Evolutionary conservation across 2,797 vertebrate species (phyloP).

Genomic region (Odontamblyopus rebecca): DNA sequence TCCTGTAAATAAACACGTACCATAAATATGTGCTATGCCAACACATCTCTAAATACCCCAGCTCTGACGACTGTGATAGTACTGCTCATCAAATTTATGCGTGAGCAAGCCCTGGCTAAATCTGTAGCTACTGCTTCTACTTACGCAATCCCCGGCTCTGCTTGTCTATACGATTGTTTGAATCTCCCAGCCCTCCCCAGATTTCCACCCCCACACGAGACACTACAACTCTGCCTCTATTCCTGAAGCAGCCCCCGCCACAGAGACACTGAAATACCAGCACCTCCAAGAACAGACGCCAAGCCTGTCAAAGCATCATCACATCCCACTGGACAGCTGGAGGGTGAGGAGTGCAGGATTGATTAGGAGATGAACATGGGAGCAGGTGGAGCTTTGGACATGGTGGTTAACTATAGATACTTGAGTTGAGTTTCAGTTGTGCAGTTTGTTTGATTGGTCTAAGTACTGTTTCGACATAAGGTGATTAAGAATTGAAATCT

Average conservation of each 20-base stretch:
- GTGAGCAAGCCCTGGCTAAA: constrained; percentile 74
- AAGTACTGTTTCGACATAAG: background rate
- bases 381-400: constrained; percentile 51
- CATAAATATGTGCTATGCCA: constrained; percentile 51
- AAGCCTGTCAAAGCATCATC: constrained; percentile 74
- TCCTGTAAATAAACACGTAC: constrained; percentile 61
- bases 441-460: background rate
- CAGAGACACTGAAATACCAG: constrained; percentile 71
- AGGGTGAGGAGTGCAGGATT: constrained; percentile 17
- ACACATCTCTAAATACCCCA: constrained; percentile 72
- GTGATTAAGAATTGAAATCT: background rate
- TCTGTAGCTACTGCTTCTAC: constrained; percentile 69
- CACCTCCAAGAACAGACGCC: constrained; percentile 76
- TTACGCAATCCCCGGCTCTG: constrained; percentile 71
- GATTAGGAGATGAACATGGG: constrained; percentile 27
- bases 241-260: constrained; percentile 70
- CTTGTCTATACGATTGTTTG: constrained; percentile 65
- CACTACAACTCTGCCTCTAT: constrained; percentile 78
- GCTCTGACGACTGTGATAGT: constrained; percentile 75
- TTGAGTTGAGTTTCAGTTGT: background rate
- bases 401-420: constrained; percentile 39
- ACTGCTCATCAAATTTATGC: constrained; percentile 74
- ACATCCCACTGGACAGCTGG: constrained; percentile 66
- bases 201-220: constrained; percentile 70
- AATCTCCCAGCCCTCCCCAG: constrained; percentile 61